Evolutionary conservation across 2,797 vertebrate species (phyloP).

Genomic region (Lagocephalus sceleratus): DNA sequence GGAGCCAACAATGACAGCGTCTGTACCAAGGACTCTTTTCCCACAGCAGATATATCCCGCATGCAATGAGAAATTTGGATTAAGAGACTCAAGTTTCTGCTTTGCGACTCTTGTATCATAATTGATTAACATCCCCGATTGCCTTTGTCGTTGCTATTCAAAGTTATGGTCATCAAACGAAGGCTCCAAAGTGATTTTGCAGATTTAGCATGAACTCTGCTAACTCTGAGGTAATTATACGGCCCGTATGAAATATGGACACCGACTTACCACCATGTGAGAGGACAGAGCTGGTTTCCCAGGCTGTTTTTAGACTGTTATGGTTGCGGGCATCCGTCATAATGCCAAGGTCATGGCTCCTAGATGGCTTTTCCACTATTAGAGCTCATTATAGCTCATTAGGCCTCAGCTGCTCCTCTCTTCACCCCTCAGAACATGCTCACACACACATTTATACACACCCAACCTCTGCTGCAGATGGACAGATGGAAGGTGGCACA

Average conservation of each 20-base stretch:
- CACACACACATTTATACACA: conserved; percentile 52
- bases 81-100: conserved; percentile 40
- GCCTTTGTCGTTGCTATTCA: conserved; percentile 26
- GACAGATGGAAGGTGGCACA: conserved; percentile 11
- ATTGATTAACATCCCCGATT: conserved; percentile 31
- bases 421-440: conserved; percentile 57
- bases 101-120: conserved; percentile 61
- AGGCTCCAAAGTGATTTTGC: conserved; percentile 30
- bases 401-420: conserved; percentile 78
- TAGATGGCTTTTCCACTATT: conserved; percentile 79
- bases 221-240: conserved; percentile 55
- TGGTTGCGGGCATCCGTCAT: conserved; percentile 69
- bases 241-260: conserved; percentile 46
- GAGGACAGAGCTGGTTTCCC: conserved; percentile 62
- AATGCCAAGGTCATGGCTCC: conserved; percentile 76
- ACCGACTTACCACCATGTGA: conserved; percentile 52
- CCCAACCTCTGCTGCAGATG: conserved; percentile 36
- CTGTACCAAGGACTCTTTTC: conserved; percentile 24
- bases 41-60: conserved; percentile 38
- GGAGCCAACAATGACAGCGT: conserved; percentile 30
- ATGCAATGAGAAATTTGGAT: conserved; percentile 29
- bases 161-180: conserved; percentile 20
- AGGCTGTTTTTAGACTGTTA: conserved; percentile 76
- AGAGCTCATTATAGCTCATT: conserved; percentile 82
- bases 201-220: conserved; percentile 47